Base-by-base conservation (phyloP, 2,797 vertebrate genomes). In the Triplophysa yarkandensis region DNA sequence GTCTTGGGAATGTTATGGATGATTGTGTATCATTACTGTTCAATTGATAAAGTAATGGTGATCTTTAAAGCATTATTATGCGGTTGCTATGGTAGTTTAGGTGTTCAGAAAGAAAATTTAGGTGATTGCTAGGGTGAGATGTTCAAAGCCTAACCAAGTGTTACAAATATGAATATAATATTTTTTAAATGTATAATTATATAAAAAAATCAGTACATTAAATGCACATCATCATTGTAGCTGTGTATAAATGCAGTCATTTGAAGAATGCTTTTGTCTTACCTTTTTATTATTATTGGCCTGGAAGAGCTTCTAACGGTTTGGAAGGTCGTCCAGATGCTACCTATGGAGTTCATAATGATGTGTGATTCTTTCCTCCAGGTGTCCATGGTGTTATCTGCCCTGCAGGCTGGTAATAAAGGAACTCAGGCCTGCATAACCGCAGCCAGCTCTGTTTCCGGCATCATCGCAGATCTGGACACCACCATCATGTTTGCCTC, bases 401-500 rank as follows among this genome's bases (percentile, higher is more conserved):
- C 98, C 6, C 93, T 99, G 48, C 98, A 99, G 87, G 98, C 98
- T 0, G 98, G 98, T 48, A 99, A 99, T 88, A 98, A 97, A 86
- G 98, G 98, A 66, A 99, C 98, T 0, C 98, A 99, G 87, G 98
- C 98, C 36, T 99, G 98, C 72, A 99, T 99, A 82, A 99, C 98
- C 0, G 98, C 98, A 0, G 96, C 94, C 78, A 93, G 95, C 8
- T 95, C 98, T 0, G 97, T 99, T 69, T 97, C 96, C 0, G 98
- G 97, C 63, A 99, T 99, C 86, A 98, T 99, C 4, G 97, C 96
- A 2, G 98, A 99, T 86, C 91, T 99, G 82, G 98, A 99, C 88
- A 99, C 98, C 68, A 99, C 98, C 71, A 98, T 99, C 88, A 98
- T 99, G 98, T 99, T 99, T 60, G 98, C 98, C 25, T 97, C 98